Evolutionary conservation across 2,888 invertebrate species (phyloP), one percentile per base, ranked within the genome.

Genomic region (Trissolcus japonicus): DNA sequence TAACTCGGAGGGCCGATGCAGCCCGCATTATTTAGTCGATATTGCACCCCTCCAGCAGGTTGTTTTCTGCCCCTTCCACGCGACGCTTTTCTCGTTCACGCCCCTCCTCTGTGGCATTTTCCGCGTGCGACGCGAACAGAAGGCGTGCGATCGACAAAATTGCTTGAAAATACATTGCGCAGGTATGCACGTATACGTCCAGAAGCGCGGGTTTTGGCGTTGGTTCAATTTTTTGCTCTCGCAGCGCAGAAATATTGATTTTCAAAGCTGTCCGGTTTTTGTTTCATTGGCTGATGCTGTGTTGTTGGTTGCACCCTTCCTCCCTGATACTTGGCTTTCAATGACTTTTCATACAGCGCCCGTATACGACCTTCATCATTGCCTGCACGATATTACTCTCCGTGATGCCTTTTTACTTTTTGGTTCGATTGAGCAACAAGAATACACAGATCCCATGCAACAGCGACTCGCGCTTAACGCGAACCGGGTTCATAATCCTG

Each of bases 21-120:
- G 43, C 69, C 79, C 84, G 83, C 83, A 85, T 85, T 84, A 85
- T 85, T 85, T 83, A 85, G 83, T 82, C 84, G 80, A 84, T 84
- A 84, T 84, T 81, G 82, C 82, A 80, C 82, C 80, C 76, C 66
- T 68, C 63, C 59, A 25, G 75, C 54, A 59, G 21, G 16, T 59
- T 50, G 21, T 46, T 41, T 55, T 62, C 62, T 62, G 71, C 65
- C 73, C 56, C 57, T n/a, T 14, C 50, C 29, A 56, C 9, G 11
- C 29, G 16, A 21, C 46, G 59, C 51, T 66, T 73, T 73, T 73
- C 73, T 69, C 71, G 65, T 50, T 9, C 50, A 14, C 51, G 35
- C 57, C 54, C 68, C 21, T 21, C 76, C 21, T 35, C 50, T 13
- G 17, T 17, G 51, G 35, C 16, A 16, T 62, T 71, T 57, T 17